These are phyloP conservation scores for Nebria brevicollis DNA, from an alignment of 2,888 invertebrate species.

Conservation along the genomic window DNA sequence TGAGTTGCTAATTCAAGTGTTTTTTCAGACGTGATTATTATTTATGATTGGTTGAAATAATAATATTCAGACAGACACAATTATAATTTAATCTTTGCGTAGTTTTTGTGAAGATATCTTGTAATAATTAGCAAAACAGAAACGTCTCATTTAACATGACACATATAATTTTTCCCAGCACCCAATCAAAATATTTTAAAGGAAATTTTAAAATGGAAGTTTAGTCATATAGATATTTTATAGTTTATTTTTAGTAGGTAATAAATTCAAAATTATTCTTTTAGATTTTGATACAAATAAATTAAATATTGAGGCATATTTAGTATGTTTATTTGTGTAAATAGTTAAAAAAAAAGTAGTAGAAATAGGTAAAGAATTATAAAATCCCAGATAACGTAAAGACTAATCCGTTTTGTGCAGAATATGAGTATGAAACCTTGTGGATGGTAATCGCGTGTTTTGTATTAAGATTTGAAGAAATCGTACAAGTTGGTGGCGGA, in stretches of 20 bases:
- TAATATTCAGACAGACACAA: background rate
- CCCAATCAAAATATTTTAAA: background rate
- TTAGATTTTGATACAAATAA: no score
- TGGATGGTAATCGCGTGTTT: background rate
- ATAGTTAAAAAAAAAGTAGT: no score
- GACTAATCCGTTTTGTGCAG: background rate
- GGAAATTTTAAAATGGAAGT: background rate
- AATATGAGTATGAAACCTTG: background rate
- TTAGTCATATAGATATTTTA: background rate
- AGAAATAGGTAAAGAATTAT: background rate
- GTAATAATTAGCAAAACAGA: background rate
- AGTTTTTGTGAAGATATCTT: background rate
- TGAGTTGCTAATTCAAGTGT: background rate
- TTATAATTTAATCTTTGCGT: background rate
- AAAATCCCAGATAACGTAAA: background rate
- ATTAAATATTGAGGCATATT: no score
- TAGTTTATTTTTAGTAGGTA: background rate
- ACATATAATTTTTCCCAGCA: background rate
- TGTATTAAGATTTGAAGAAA: background rate
- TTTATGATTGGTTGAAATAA: background rate
- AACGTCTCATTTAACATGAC: background rate
- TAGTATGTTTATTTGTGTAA: no score
- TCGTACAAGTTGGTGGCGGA: background rate
- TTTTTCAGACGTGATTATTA: background rate
- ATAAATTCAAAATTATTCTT: background rate